A percentile compares a stretch with the other conserved stretches of the same genome.
Conservation (phyloP, 2,113 vertebrate genomes). For the Entosphenus tridentatus region DNA sequence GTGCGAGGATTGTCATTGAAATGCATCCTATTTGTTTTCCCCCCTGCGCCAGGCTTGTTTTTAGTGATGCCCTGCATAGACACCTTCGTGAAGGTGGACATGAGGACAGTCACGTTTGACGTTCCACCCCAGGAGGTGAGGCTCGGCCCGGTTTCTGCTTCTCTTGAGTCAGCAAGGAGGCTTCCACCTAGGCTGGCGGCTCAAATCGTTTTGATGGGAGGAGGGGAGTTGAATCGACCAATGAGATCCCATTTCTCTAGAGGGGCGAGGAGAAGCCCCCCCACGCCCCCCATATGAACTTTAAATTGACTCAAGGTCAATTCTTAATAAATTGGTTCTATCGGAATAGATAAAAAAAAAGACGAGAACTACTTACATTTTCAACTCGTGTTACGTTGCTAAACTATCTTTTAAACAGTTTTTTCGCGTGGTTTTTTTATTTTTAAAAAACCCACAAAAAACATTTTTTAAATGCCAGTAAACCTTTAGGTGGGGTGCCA, state of each 20-base stretch:
- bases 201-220: background rate
- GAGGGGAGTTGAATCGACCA: background rate
- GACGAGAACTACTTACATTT: no score
- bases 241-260: background rate
- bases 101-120: background rate
- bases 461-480: no score
- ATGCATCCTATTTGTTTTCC: background rate
- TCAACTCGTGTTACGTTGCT: no score
- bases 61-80: constrained; percentile 1
- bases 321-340: no score
- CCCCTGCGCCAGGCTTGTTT: background rate
- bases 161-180: background rate
- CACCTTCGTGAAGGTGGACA: background rate
- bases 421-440: no score
- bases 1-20: constrained; percentile 4
- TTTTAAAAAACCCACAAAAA: no score
- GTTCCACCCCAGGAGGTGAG: constrained; percentile 1
- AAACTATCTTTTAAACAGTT: no score
- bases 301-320: no score
- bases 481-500: no score
- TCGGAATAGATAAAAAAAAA: no score
- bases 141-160: background rate
- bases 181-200: background rate
- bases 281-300: no score
- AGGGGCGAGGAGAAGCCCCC: no score